Evolutionary conservation across 1,140 invertebrate species (phyloP).

Genomic region (Rhizoglyphus robini): DNA sequence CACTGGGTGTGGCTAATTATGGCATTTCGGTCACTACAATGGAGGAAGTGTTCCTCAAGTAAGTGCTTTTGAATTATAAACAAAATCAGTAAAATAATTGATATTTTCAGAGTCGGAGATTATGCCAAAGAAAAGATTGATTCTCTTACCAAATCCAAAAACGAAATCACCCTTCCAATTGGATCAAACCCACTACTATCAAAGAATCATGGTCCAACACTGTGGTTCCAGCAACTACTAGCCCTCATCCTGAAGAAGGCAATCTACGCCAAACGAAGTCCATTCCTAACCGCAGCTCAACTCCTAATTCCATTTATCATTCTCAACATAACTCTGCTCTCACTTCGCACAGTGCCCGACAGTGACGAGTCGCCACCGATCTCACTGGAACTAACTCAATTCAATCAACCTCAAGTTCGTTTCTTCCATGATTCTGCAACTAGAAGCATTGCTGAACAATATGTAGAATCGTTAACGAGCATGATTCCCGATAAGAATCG

Average conservation of each 20-base stretch:
- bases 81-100: background rate
- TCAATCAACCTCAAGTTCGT: conserved; percentile 29
- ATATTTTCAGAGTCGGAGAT: conserved; percentile 15
- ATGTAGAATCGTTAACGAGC: conserved; percentile 7
- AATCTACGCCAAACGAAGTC: conserved; percentile 34
- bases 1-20: conserved; percentile 53
- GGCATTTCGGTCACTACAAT: conserved; percentile 66
- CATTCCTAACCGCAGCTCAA: conserved; percentile 31
- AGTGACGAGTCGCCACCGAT: conserved; percentile 30
- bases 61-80: background rate
- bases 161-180: too few relatives aligned
- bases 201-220: conserved; percentile 8
- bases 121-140: conserved; percentile 7
- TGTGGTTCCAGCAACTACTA: conserved; percentile 32
- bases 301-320: conserved; percentile 34
- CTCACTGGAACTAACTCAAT: conserved; percentile 29
- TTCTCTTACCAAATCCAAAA: background rate
- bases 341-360: conserved; percentile 34
- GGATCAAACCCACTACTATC: background rate
- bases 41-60: conserved; percentile 71
- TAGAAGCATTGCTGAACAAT: background rate
- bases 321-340: conserved; percentile 32
- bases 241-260: conserved; percentile 36
- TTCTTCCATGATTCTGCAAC: conserved; percentile 21
- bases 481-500: background rate